These are phyloP conservation scores for Poecile atricapillus DNA, from an alignment of 2,113 vertebrate species.

Conservation along the genomic window DNA sequence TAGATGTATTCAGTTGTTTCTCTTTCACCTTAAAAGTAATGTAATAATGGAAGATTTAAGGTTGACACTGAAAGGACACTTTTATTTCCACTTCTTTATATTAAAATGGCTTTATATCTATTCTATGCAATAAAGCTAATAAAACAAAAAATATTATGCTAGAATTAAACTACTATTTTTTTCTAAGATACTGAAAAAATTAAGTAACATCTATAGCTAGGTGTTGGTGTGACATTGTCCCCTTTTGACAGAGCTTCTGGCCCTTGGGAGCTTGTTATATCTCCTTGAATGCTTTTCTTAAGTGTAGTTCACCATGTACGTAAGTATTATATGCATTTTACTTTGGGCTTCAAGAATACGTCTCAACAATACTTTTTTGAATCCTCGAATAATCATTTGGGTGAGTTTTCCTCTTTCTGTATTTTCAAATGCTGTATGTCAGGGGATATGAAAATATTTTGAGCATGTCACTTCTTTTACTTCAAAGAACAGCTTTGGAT, in stretches of 20 bases:
- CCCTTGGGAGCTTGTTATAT: not conserved
- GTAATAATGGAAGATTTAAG: not conserved
- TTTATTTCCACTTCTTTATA: not conserved
- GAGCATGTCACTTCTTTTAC: not conserved
- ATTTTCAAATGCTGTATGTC: not conserved
- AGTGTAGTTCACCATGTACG: not conserved
- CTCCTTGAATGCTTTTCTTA: not conserved
- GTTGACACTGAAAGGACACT: not conserved
- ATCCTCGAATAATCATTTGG: fast-evolving
- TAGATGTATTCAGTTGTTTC: not conserved
- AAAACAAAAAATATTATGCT: not conserved
- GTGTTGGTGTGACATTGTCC: not conserved
- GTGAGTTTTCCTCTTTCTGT: not conserved
- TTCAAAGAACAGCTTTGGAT: not conserved
- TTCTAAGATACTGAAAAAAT: not conserved
- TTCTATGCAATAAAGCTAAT: not conserved
- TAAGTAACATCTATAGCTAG: not conserved
- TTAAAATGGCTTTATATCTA: not conserved
- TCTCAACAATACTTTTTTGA: not conserved
- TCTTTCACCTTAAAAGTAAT: not conserved
- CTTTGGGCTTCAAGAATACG: not conserved
- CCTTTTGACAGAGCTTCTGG: not conserved
- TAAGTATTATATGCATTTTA: not conserved
- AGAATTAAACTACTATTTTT: not conserved
- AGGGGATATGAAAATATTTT: not conserved